Conservation (phyloP, 1,140 invertebrate genomes). For the Ridgeia piscesae region DNA sequence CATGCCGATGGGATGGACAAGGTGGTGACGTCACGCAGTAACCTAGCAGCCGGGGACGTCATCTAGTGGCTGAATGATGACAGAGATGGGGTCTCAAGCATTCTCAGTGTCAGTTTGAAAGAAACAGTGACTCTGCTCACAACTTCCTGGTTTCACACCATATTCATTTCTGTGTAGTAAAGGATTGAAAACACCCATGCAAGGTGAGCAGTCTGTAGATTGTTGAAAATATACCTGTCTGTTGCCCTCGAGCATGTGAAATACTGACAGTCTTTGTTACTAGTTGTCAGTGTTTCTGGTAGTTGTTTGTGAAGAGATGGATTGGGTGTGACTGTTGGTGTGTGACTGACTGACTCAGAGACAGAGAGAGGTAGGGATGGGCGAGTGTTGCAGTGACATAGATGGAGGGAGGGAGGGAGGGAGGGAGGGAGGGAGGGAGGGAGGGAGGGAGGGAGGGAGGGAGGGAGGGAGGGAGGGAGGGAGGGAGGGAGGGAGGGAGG, state of each 20-base stretch:
- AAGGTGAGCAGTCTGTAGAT: neutral
- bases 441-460: too few species aligned
- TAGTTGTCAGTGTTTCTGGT: neutral
- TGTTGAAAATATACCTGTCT: too few species aligned
- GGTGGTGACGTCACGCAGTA: neutral
- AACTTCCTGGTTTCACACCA: neutral
- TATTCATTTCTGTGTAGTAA: neutral
- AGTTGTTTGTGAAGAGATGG: neutral
- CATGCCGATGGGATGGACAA: neutral
- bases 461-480: too few species aligned
- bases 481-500: too few species aligned
- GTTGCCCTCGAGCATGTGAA: too few species aligned
- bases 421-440: too few species aligned
- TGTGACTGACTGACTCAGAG: too few species aligned
- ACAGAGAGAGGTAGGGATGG: too few species aligned
- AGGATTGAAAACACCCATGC: neutral
- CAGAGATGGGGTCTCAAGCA: neutral
- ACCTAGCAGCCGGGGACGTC: neutral
- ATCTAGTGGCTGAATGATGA: neutral
- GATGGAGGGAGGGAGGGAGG: too few species aligned
- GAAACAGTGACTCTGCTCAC: neutral
- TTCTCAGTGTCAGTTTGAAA: neutral
- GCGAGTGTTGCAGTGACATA: too few species aligned
- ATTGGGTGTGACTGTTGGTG: neutral
- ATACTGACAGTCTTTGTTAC: neutral